Base-by-base conservation (phyloP, 2,888 invertebrate species). In the Parnassius smintheus region DNA sequence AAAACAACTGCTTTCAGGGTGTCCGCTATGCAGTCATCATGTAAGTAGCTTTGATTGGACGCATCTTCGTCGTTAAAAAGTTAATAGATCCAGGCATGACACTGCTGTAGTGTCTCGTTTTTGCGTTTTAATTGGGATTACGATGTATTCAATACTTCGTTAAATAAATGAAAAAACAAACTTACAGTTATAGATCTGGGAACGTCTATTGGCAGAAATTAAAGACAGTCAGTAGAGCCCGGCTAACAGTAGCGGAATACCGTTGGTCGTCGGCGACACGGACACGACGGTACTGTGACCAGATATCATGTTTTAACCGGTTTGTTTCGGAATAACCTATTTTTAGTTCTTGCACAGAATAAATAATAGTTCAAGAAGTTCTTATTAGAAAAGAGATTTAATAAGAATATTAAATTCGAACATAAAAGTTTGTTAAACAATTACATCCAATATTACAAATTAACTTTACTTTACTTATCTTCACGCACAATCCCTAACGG, bases 201-300 rank as follows among this genome's bases (percentile, higher is more conserved):
- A 72, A 73, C 71, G 72, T 69, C 75, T 73, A 68, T 71, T 76
- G 72, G 78, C 80, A 80, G 81, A 83, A 82, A 81, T 82, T 75
- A 76, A 78, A 76, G 75, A 77, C 78, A 70, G 77, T 76, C 75
- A 75, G 72, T 73, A 74, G 71, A 68, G 69, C 68, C 68, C 73
- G 70, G 71, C 73, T 77, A 74, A 76, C 77, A 75, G 77, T 76
- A 74, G 74, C 73, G 70, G 77, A 80, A 76, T 85, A 81, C 82
- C 82, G 82, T 88, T 87, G 81, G 80, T 75, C 65, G 64, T 49
- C 49, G 49, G 62, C 60, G 64, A 51, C 53, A 59, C 59, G 66
- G 66, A 64, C 65, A 56, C 61, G 63, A 44, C 58, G 64, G 69
- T 67, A 64, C 71, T 66, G 69, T 65, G 56, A 53, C 56, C 56